A percentile compares a stretch with the other conserved stretches of the same genome.
Conservation (phyloP, 2,113 vertebrate genomes). For the Carettochelys insculpta region DNA sequence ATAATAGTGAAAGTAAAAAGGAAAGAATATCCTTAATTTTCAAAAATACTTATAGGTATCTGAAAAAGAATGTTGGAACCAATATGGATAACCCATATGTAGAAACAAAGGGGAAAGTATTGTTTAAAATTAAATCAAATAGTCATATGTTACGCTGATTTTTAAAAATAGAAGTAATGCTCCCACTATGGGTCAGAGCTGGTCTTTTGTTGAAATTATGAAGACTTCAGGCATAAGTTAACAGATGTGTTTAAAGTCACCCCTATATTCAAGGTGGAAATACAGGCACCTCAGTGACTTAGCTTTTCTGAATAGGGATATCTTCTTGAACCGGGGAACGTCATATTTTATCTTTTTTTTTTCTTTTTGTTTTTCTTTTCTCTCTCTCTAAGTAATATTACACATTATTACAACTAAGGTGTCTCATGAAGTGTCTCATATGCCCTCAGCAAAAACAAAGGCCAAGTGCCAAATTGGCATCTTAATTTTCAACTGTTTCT, state of each 20-base stretch:
- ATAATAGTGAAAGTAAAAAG: not conserved
- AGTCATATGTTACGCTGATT: not conserved
- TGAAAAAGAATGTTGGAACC: not conserved
- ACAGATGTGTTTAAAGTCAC: not conserved
- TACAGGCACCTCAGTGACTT: not conserved
- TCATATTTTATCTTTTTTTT: no score
- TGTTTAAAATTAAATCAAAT: not conserved
- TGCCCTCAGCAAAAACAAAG: not conserved
- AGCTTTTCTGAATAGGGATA: not conserved
- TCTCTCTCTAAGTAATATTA: not conserved
- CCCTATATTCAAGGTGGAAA: not conserved
- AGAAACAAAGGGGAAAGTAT: not conserved
- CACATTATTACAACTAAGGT: not conserved
- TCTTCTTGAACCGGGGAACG: not conserved
- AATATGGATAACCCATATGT: not conserved
- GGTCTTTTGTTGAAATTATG: not conserved
- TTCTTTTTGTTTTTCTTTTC: not conserved
- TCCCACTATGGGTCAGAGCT: not conserved
- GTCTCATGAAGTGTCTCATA: not conserved
- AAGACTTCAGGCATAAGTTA: no score
- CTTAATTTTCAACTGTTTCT: not conserved
- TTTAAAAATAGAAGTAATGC: not conserved
- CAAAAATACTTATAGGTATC: not conserved
- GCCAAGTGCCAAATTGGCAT: not conserved
- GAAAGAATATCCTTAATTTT: not conserved